Conservation (phyloP, 2,797 vertebrate species). For the Crypturellus tataupa region DNA sequence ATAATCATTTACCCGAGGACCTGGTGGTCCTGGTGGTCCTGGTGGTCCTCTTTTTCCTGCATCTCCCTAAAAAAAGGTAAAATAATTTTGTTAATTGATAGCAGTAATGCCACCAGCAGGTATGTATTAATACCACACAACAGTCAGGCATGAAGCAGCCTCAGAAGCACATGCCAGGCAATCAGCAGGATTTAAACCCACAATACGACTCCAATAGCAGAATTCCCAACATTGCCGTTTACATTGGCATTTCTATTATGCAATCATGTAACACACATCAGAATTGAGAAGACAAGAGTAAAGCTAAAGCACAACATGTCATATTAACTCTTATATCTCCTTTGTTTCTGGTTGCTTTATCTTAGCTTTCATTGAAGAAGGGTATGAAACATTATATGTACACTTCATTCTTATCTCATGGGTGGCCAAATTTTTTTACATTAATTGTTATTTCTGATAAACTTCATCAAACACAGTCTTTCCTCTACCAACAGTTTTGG, state of each 20-base stretch:
- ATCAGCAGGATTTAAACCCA: not conserved
- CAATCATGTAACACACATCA: not conserved
- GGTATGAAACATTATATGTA: not conserved
- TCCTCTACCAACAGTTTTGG: not conserved
- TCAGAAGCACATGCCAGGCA: not conserved
- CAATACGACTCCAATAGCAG: fast-evolving
- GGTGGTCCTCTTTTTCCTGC: constrained; percentile 91
- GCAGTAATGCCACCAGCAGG: not conserved
- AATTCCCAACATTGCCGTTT: not conserved
- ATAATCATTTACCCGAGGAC: constrained; percentile 88
- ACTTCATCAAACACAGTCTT: not conserved
- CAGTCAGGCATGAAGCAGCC: not conserved
- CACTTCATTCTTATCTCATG: not conserved
- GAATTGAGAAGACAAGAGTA: not conserved
- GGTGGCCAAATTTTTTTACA: not conserved
- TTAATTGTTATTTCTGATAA: not conserved
- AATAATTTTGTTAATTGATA: not conserved
- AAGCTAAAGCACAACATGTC: not conserved
- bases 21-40: constrained; percentile 89
- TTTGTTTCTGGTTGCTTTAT: not conserved
- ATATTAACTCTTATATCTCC: not conserved
- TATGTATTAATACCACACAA: not conserved
- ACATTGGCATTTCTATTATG: not conserved
- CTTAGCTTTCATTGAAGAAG: not conserved
- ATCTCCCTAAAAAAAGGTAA: constrained; percentile 85